Percentiles rank a stretch among this genome's conserved stretches.
These are phyloP conservation scores for Trematomus loennbergii DNA, from an alignment of 2,113 vertebrate genomes.

Conservation along the genomic window DNA sequence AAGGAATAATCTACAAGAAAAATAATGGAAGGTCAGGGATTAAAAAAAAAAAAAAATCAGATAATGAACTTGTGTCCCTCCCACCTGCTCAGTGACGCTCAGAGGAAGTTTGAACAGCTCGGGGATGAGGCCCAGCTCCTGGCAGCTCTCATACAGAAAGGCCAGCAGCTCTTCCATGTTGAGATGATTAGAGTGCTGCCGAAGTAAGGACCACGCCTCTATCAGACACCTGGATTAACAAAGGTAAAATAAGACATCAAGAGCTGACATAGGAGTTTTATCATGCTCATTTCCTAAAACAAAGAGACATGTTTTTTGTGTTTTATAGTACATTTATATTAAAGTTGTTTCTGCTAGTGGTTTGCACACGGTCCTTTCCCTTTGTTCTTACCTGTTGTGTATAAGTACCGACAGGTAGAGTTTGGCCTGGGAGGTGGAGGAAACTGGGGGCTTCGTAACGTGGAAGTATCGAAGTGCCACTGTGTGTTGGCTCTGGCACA, in stretches of 20 bases:
- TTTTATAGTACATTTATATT: neutral
- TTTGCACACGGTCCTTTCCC: neutral
- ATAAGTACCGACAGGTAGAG: conserved; percentile 92
- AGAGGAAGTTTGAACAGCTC: conserved; percentile 94
- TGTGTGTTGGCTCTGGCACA: conserved; percentile 91
- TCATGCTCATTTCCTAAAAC: neutral
- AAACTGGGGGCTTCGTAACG: conserved; percentile 86
- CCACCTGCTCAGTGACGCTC: conserved; percentile 88
- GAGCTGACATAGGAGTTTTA: neutral
- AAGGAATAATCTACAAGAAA: neutral
- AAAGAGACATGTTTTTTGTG: neutral
- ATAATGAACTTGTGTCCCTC: neutral
- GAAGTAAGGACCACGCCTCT: conserved; percentile 91
- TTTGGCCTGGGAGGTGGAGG: conserved; percentile 84
- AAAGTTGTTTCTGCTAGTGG: neutral
- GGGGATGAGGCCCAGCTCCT: conserved; percentile 92
- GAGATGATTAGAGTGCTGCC: conserved; percentile 85
- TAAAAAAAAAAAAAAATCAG: neutral
- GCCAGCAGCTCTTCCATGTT: conserved; percentile 88
- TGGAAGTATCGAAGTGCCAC: conserved; percentile 92
- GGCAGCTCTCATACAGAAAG: conserved; percentile 90
- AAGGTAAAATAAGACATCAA: neutral
- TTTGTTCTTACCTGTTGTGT: conserved; percentile 88
- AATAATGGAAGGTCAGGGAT: neutral
- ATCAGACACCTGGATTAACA: conserved; percentile 86